Conservation (phyloP, 2,797 vertebrate genomes). For the Onychomys arenicola region DNA sequence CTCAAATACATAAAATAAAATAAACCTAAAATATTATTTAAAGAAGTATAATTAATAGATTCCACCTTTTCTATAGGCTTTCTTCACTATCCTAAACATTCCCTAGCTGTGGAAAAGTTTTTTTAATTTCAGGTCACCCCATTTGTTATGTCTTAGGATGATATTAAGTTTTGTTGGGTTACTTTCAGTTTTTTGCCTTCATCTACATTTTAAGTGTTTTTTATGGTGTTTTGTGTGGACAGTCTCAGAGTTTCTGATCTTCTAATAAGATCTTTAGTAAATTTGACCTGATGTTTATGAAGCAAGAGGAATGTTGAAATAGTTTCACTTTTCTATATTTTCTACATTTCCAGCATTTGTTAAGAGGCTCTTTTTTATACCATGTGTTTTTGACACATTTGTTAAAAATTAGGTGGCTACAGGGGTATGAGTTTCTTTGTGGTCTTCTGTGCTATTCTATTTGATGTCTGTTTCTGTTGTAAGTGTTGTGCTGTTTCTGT, state of each 20-base stretch:
- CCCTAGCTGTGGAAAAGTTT: background rate
- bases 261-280: too few species aligned
- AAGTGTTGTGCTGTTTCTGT: background rate
- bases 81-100: background rate
- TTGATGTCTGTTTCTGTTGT: background rate
- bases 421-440: background rate
- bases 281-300: background rate
- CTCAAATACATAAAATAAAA: background rate
- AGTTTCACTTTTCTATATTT: background rate
- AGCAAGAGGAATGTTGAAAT: too few species aligned
- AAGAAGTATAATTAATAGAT: background rate
- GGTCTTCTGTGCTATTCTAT: background rate
- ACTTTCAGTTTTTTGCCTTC: background rate
- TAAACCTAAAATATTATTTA: background rate
- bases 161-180: background rate
- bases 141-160: background rate
- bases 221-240: too few species aligned
- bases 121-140: background rate
- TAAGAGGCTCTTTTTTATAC: too few species aligned
- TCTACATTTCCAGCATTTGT: background rate
- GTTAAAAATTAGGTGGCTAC: background rate
- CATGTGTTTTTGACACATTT: background rate
- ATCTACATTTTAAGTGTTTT: background rate
- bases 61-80: background rate
- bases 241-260: background rate